Evolutionary conservation across 2,888 invertebrate genomes (phyloP), one percentile per base, ranked within the genome.

Genomic region (Chrysolina americana): DNA sequence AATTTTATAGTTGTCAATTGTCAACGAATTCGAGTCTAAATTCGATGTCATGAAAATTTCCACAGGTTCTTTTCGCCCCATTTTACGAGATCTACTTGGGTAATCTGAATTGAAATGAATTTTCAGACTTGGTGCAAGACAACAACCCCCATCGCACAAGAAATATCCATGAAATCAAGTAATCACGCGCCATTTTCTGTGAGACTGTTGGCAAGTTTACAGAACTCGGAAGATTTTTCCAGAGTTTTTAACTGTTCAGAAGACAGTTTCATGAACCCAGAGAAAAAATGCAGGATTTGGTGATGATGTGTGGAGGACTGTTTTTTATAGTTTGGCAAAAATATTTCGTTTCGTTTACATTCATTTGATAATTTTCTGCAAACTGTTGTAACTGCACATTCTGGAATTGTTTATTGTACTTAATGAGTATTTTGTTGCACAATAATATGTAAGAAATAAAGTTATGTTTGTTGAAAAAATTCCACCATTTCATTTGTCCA

Each of bases 91-190:
- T 44, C 44, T 44, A 21, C 21, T 10, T 10, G n/a, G n/a, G n/a
- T n/a, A 19, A 13, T 4, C 15, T 59, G 1, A 59, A 59, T 50
- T 13, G 5, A 8, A 50, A 59, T n/a, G 0, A 13, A 17, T 59
- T 82, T 85, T 44, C 87, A 95, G 94, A 89, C 96, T 10, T 97
- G 96, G 96, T 97, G 97, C 86, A 95, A 95, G 85, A 91, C 92
- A 41, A 91, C 91, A 79, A 93, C 93, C 53, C 89, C 88, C 41
- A 91, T 91, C 41, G 91, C 85, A 94, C 36, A 1, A 41, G 41
- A 56, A 48, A 8, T 44, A 1, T 50, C 36, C 8, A 4, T 53
- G 53, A 41, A 91, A 72, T 73, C 72, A n/a, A 95, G 95, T 81
- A 92, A 92, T 59, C 95, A 95, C 83, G 92, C 94, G 73, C 96